Percentiles rank a stretch among this genome's conserved stretches.
phyloP scores from a whole-genome alignment of 2,113 vertebrate genomes.

The Trinectes maculatus region DNA sequence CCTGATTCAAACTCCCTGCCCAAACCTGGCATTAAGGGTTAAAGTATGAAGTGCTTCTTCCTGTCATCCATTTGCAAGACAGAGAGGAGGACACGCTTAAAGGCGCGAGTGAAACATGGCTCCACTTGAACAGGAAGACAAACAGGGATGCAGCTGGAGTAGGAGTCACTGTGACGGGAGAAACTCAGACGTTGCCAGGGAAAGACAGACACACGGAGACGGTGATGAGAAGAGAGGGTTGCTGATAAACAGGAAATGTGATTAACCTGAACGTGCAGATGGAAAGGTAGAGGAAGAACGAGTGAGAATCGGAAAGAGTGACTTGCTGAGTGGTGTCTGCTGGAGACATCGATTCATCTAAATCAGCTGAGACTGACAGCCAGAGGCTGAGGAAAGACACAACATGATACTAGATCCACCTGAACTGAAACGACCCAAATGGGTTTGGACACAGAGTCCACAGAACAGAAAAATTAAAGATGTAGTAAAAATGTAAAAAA shows the following conservation, averaged over 20 bases:
- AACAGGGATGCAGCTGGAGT: constrained; percentile 32
- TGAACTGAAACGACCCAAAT: background rate
- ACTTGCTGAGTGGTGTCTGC: constrained; percentile 48
- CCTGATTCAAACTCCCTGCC: constrained; percentile 20
- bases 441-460: background rate
- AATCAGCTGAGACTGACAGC: constrained; percentile 46
- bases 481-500: too few species aligned
- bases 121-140: constrained; percentile 57
- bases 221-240: constrained; percentile 39
- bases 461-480: background rate
- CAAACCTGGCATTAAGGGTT: constrained; percentile 35
- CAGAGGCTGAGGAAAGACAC: constrained; percentile 9
- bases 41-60: constrained; percentile 16
- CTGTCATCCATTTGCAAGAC: constrained; percentile 30
- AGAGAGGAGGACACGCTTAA: constrained; percentile 31
- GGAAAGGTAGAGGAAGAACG: constrained; percentile 10
- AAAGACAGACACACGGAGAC: constrained; percentile 24
- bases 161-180: constrained; percentile 37
- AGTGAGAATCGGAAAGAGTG: constrained; percentile 36
- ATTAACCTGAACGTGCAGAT: constrained; percentile 57
- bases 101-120: constrained; percentile 44
- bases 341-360: constrained; percentile 54
- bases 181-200: constrained; percentile 4
- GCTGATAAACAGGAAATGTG: constrained; percentile 64
- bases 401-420: constrained; percentile 5